Conservation (phyloP, 2,797 vertebrate genomes). For the Epinephelus coioides region DNA sequence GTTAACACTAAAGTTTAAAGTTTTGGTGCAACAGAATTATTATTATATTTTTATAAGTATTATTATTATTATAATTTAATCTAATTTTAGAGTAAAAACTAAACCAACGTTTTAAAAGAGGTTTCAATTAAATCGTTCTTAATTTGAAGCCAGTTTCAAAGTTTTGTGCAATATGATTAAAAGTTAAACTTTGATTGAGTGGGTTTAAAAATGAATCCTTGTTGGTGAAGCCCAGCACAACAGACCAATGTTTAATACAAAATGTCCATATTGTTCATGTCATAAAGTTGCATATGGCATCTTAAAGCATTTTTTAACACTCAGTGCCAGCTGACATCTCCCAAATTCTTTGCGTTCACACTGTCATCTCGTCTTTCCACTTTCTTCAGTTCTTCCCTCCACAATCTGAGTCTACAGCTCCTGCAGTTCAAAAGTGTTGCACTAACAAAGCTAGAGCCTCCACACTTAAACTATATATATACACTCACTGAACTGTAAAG, state of each 20-base stretch:
- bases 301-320: neutral
- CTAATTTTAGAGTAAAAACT: no score
- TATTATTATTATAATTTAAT: no score
- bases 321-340: neutral
- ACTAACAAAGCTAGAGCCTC: neutral
- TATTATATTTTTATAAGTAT: no score
- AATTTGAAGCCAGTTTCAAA: no score
- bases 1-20: no score
- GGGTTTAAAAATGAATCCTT: no score
- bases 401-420: neutral
- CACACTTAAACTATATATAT: constrained; percentile 1
- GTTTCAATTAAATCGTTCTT: no score
- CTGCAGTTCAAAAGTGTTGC: no score
- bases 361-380: neutral
- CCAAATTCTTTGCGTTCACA: neutral
- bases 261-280: neutral
- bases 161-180: no score
- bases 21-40: no score
- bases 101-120: no score
- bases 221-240: neutral
- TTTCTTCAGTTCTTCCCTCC: neutral
- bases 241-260: neutral
- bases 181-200: no score
- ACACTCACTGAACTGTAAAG: neutral
- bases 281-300: neutral